Evolutionary conservation across 2,797 vertebrate genomes (phyloP).

Genomic region (Siniperca undulata): DNA sequence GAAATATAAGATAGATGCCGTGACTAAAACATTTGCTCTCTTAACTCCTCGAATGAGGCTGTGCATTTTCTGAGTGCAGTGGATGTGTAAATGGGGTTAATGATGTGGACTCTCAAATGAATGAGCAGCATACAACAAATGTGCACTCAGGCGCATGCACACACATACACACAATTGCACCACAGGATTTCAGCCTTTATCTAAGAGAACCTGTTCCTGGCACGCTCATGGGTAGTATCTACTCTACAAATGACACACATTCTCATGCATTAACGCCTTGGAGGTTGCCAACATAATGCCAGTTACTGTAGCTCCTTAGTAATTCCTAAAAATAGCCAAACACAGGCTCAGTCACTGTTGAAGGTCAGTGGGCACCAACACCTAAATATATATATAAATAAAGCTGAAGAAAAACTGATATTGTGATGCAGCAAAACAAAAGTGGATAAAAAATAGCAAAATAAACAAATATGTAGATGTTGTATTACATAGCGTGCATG

Average conservation of each 20-base stretch:
- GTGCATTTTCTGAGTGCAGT: conserved; percentile 53
- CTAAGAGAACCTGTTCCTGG: conserved; percentile 53
- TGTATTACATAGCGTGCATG: conserved; percentile 23
- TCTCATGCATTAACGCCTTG: conserved; percentile 31
- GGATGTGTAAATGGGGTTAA: conserved; percentile 69
- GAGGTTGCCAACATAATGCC: conserved; percentile 2
- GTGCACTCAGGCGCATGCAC: conserved; percentile 38
- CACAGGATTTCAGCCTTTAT: conserved; percentile 53
- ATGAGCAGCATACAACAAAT: conserved; percentile 64
- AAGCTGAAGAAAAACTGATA: not conserved
- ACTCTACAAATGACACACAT: conserved; percentile 41
- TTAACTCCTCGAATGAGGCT: conserved; percentile 53
- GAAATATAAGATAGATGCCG: conserved; percentile 2
- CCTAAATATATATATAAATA: no score
- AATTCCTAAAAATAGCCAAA: conserved; percentile 16
- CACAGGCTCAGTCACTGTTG: not conserved
- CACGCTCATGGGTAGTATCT: conserved; percentile 28
- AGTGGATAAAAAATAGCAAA: not conserved
- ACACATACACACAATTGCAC: conserved; percentile 33
- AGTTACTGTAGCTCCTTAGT: conserved; percentile 14
- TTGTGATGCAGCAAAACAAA: conserved; percentile 29
- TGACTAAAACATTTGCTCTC: conserved; percentile 5
- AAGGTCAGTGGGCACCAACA: not conserved
- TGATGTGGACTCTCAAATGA: conserved; percentile 69
- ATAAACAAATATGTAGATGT: conserved; percentile 31